Base-by-base conservation (phyloP, 92 coral and sea anemone genomes). In the Muricea muricata region DNA sequence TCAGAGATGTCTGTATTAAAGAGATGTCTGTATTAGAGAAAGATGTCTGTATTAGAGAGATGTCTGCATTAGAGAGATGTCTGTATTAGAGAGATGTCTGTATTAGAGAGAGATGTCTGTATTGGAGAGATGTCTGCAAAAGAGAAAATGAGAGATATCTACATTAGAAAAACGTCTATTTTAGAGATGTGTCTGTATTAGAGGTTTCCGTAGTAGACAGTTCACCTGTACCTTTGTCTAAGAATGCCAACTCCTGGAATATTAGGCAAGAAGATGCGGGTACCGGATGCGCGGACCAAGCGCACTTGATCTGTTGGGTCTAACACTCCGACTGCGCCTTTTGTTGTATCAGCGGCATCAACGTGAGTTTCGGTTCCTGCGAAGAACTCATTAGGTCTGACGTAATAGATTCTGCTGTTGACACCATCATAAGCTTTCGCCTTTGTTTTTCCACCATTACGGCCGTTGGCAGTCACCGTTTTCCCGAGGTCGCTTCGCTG, bases 291-390 rank as follows among this genome's bases (percentile, higher is more conserved):
- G 6, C 76, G 48, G 30, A 37, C 76, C 60, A 32, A 11, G 15
- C 84, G 75, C 33, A 74, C 83, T 34, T 85, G 45, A 1, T 82
- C 76, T 1, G 7, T 24, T 39, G 79, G 79, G 39, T 85, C 88
- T 47, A 85, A 45, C 23, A 85, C 88, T 34, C 88, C 88, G 2
- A 85, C 88, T 11, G 88, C 75, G 23, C 83, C 77, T 30, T 65
- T 61, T 7, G 84, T 85, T 11, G 84, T 85, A 32, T 85, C 88
- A 3, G 88, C 88, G 37, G 88, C 83, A 31, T 85, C 88, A 31
- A 34, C 61, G 21, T 81, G 81, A 10, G 80, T 75, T 69, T 76
- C 88, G 17, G 88, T 74, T 2, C 88, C 88, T 20, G 75, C 61
- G 78, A 75, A 75, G 50, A 76, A 60, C 28, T 85, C 88, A 12